phyloP scores from a whole-genome alignment of 2,888 invertebrate genomes.

The Hemistola chrysoprasaria region DNA sequence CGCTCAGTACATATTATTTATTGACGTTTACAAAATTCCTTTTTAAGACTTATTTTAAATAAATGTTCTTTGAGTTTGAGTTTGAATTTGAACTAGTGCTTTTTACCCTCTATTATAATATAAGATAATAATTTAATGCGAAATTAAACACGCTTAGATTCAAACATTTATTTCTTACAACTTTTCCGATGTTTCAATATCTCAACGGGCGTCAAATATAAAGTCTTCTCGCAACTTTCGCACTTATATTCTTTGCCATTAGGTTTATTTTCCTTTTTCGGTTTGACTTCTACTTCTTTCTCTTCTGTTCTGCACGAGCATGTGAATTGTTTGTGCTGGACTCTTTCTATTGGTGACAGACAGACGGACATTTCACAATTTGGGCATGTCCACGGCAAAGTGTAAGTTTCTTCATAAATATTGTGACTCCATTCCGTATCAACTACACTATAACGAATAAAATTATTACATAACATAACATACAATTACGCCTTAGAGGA shows the following conservation, averaged over 20 bases:
- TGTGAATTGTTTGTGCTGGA: constrained; percentile 86
- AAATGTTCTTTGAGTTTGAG: too few relatives aligned
- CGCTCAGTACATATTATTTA: too few relatives aligned
- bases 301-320: constrained; percentile 57
- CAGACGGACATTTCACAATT: constrained; percentile 85
- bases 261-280: constrained; percentile 58
- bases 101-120: too few relatives aligned
- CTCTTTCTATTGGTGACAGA: constrained; percentile 85
- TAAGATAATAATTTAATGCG: too few relatives aligned
- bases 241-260: constrained; percentile 88
- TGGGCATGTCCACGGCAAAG: constrained; percentile 87
- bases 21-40: too few relatives aligned
- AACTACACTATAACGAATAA: constrained; percentile 74
- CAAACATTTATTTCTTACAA: constrained; percentile 67
- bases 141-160: too few relatives aligned
- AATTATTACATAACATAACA: not conserved
- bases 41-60: too few relatives aligned
- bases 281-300: constrained; percentile 48
- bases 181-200: constrained; percentile 91
- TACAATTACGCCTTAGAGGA: too few relatives aligned
- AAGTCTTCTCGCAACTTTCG: constrained; percentile 84
- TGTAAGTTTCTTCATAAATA: constrained; percentile 82
- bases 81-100: too few relatives aligned
- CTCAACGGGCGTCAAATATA: constrained; percentile 90
- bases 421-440: constrained; percentile 87